Evolutionary conservation across 2,888 invertebrate species (phyloP).

Genomic region (Entomobrya multifasciata): DNA sequence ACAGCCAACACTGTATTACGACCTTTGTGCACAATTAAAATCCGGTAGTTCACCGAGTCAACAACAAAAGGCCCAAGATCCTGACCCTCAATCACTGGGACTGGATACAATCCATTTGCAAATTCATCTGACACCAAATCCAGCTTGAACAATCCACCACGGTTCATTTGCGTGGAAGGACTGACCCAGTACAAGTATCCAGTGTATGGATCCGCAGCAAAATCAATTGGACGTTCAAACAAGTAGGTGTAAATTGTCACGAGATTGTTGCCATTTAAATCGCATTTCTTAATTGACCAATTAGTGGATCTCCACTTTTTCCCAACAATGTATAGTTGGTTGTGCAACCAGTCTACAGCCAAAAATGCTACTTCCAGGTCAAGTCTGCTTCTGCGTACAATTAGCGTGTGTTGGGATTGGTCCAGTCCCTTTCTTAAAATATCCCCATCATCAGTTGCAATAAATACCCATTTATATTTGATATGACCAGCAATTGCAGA

Average conservation of each 20-base stretch:
- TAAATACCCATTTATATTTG: conserved; percentile 77
- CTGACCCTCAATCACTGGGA: conserved; percentile 84
- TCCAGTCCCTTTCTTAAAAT: conserved; percentile 63
- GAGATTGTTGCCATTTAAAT: conserved; percentile 87
- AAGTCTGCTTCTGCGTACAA: conserved; percentile 80
- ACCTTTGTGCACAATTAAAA: conserved; percentile 88
- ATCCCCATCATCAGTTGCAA: conserved; percentile 75
- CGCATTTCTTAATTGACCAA: conserved; percentile 90
- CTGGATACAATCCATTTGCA: conserved; percentile 50
- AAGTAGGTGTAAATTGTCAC: conserved; percentile 88
- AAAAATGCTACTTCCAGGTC: conserved; percentile 83
- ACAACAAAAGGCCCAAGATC: conserved; percentile 91
- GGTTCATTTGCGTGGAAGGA: conserved; percentile 39
- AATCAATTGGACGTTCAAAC: conserved; percentile 87
- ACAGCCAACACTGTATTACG: conserved; percentile 90
- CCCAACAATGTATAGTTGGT: conserved; percentile 90
- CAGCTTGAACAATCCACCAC: conserved; percentile 75
- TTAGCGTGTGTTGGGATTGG: conserved; percentile 32
- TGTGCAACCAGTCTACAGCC: conserved; percentile 94
- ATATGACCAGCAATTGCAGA: conserved; percentile 76
- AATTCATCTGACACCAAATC: conserved; percentile 65
- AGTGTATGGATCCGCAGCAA: conserved; percentile 95
- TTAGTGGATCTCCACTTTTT: conserved; percentile 82
- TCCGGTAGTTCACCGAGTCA: conserved; percentile 90
- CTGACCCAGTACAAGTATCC: conserved; percentile 84